A percentile compares a stretch with the other conserved stretches of the same genome.
Evolutionary conservation across 2,113 vertebrate species (phyloP).

Genomic region (Meriones unguiculatus): DNA sequence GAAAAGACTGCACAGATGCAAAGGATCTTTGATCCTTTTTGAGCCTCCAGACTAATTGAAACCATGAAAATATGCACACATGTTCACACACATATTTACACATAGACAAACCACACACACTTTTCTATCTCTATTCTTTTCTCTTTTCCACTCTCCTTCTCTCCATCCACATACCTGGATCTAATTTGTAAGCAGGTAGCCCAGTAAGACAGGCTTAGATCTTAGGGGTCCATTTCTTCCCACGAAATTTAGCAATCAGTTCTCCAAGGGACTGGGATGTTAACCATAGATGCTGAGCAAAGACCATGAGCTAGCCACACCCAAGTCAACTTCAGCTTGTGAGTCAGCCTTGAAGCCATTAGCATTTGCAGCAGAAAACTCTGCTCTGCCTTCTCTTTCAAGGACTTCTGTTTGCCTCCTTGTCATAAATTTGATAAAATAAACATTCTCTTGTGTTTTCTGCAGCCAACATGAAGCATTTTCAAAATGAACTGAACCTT

Average conservation of each 20-base stretch:
- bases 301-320: constrained; percentile 38
- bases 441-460: constrained; percentile 69
- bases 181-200: not conserved
- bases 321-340: constrained; percentile 47
- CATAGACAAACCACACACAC: not conserved
- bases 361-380: constrained; percentile 67
- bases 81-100: not conserved
- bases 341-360: constrained; percentile 58
- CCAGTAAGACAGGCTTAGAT: not conserved
- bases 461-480: constrained; percentile 56
- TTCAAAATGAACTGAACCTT: constrained; percentile 52
- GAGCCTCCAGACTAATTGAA: constrained; percentile 29
- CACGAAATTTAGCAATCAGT: not conserved
- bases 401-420: constrained; percentile 76
- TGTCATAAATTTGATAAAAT: constrained; percentile 71
- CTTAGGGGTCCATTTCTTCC: not conserved
- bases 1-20: not conserved
- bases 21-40: constrained; percentile 10
- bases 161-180: not conserved
- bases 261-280: not conserved
- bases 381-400: constrained; percentile 73
- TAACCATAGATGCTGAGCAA: not conserved
- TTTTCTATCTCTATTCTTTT: not conserved
- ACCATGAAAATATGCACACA: not conserved
- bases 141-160: not conserved